Percentiles rank a stretch among this genome's conserved stretches.
These are phyloP conservation scores for Ptiloglossa arizonensis DNA, from an alignment of 1,140 invertebrate species.

Conservation along the genomic window DNA sequence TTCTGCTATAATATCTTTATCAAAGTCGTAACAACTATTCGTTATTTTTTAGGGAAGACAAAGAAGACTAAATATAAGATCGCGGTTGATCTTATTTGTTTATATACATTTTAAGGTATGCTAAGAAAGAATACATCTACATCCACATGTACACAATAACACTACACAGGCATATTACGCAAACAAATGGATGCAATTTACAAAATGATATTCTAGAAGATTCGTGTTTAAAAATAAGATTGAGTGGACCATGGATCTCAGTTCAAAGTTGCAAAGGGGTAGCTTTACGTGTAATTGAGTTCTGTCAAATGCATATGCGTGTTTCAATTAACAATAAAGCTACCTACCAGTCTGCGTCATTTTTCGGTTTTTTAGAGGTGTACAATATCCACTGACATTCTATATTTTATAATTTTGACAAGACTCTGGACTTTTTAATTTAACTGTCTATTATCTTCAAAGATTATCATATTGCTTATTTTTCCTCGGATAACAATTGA, in stretches of 20 bases:
- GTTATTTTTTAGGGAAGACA: slow-evolving; percentile 74
- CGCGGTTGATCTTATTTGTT: slow-evolving; percentile 72
- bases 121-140: slow-evolving; percentile 59
- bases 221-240: slow-evolving; percentile 67
- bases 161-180: slow-evolving; percentile 59
- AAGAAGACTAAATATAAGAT: slow-evolving; percentile 76
- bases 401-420: slow-evolving; percentile 19
- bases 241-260: slow-evolving; percentile 64
- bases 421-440: slow-evolving; percentile 1
- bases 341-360: slow-evolving; percentile 34
- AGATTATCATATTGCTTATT: slow-evolving; percentile 12
- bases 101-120: slow-evolving; percentile 76
- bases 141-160: slow-evolving; percentile 62
- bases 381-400: slow-evolving; percentile 20
- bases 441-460: slow-evolving; percentile 13
- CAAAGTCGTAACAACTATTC: neutral
- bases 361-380: slow-evolving; percentile 32
- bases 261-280: slow-evolving; percentile 48
- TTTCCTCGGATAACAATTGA: slow-evolving; percentile 7
- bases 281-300: slow-evolving; percentile 57
- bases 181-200: slow-evolving; percentile 55
- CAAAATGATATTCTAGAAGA: slow-evolving; percentile 62
- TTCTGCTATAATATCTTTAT: neutral
- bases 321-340: slow-evolving; percentile 49
- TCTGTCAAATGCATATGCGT: slow-evolving; percentile 39